Base-by-base conservation (phyloP, 2,888 invertebrate species). In the Dioctria linearis region DNA sequence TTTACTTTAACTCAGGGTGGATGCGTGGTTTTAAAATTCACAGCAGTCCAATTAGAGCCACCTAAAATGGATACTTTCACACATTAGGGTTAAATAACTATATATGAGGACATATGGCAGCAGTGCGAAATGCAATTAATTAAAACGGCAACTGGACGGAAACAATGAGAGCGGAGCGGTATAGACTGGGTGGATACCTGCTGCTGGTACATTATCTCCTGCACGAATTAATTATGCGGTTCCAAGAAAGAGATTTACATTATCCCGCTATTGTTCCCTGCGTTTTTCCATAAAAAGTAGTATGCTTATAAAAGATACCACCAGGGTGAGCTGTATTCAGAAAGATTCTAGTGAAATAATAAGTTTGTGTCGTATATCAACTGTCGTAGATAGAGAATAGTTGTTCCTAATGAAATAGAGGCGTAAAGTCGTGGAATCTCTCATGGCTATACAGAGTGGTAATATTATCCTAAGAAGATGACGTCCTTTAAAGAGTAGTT, bases 61-160 rank as follows among this genome's bases (percentile, higher is more conserved):
- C 57, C 25, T 73, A 73, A 57, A 73, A 57, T 57, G 73, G 61
- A 61, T 25, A 61, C 39, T 61, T 61, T 61, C 61, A 54, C 57
- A 73, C 42, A 59, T 73, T 73, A 73, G 42, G 73, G 59, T 42
- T 73, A 73, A 59, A 57, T 73, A 25, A 25, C 25, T 25, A 25
- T 25, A 25, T 25, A 73, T 73, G 73, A 73, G 57, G 57, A 73
- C 73, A 73, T 73, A 73, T 42, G 73, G 73, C 59, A 59, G 59
- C 73, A 73, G 57, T 73, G 73, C 73, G 73, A 73, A 73, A 43
- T 73, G 73, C 59, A 73, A 73, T 73, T 73, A 73, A 73, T 73
- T 59, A 73, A 39, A 51, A 51, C 69, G 43, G 37, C n/a, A 69
- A 69, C 51, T 69, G 69, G 69, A 69, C 69, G 69, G 3, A 51